Evolutionary conservation across 2,113 vertebrate species (phyloP), one percentile per base, ranked within the genome.

Genomic region (Tetraodon nigroviridis): DNA sequence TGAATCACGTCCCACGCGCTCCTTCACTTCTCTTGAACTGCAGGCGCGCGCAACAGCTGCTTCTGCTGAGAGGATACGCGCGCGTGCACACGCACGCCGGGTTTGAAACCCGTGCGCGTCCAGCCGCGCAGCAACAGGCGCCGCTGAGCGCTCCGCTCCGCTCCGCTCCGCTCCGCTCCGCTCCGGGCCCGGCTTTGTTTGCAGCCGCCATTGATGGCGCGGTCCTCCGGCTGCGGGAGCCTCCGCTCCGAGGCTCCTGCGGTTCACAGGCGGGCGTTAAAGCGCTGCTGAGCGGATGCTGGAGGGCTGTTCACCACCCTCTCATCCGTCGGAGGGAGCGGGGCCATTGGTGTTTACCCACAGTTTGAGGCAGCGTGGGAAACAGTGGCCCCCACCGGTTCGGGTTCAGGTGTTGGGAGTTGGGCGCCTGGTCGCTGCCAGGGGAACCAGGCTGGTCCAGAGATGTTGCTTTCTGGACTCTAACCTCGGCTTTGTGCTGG

Each of bases 1-100:
- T 77, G 76, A 86, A 83, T 78, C 82, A 71, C 80, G 85, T 84
- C 78, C 84, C 82, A 84, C 73, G 80, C 78, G 68, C 83, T 82
- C 77, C 71, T 78, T 69, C 71, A 78, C 78, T 80, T 77, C 79
- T 73, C 73, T 75, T 80, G 70, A 84, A 64, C 77, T 70, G 55
- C 61, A 73, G 71, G 75, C 82, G 71, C 73, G 71, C 51, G 45
- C 61, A 78, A 75, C 81, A 84, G 78, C 86, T 81, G 83, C 78
- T 79, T 80, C 55, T 67, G 69, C 27, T 3, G 49, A 27, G 54
- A 70, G 15, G 61, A 75, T 55, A 53, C 71, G 53, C 59, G 55
- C 47, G 51, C 50, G 51, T 62, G 56, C 62, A 55, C 18, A 21
- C 61, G 51, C 22, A 20, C 60, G 59, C 53, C 27, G 51, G 62